A percentile compares a stretch with the other conserved stretches of the same genome.
Conservation (phyloP, 2,888 invertebrate genomes). For the Malacosoma neustria region DNA sequence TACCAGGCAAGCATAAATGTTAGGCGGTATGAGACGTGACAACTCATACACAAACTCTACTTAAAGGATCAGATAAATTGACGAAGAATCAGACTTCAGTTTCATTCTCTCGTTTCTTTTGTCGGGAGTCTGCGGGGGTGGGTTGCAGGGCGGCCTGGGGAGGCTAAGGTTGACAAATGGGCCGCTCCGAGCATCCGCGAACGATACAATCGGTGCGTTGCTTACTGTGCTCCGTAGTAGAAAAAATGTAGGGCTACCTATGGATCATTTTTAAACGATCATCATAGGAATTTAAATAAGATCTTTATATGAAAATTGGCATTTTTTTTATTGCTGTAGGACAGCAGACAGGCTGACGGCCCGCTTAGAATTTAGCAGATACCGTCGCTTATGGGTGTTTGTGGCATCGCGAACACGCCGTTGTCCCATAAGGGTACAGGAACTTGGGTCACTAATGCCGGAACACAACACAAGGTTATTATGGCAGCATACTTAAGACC, state of each 20-base stretch:
- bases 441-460: no score
- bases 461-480: no score
- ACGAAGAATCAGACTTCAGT: constrained; percentile 23
- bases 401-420: no score
- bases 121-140: constrained; percentile 23
- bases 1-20: not conserved
- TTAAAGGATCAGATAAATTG: constrained; percentile 33
- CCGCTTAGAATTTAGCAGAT: no score
- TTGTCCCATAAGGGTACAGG: no score
- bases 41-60: not conserved
- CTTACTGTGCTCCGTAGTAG: constrained; percentile 73
- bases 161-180: constrained; percentile 73
- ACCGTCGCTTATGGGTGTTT: no score
- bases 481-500: no score
- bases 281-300: no score
- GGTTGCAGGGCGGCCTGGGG: constrained; percentile 23
- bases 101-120: constrained; percentile 61
- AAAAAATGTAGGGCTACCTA: constrained; percentile 73
- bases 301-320: no score
- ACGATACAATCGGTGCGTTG: constrained; percentile 75
- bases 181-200: constrained; percentile 72
- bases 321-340: no score
- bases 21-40: constrained; percentile 1
- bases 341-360: no score
- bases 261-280: no score